phyloP scores from a whole-genome alignment of 2,888 invertebrate species.

The Leuctra nigra region DNA sequence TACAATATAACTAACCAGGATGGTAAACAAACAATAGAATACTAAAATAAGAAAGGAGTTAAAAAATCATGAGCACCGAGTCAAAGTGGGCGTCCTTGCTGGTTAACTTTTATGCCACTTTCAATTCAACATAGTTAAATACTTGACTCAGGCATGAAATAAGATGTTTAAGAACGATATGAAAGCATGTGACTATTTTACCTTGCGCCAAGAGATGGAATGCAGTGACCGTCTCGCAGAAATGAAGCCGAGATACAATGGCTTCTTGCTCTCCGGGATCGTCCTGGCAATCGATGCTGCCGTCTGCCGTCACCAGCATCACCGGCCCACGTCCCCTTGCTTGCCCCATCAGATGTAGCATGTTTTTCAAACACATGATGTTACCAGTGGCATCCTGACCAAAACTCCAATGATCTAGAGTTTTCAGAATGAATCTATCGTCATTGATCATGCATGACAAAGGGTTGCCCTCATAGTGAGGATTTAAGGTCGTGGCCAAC shows the following conservation, averaged over 20 bases:
- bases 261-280: slow-evolving; percentile 83
- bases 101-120: too few relatives aligned
- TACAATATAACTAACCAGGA: too few relatives aligned
- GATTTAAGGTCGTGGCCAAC: slow-evolving; percentile 82
- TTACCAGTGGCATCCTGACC: slow-evolving; percentile 82
- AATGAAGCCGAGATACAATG: slow-evolving; percentile 69
- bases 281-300: slow-evolving; percentile 82
- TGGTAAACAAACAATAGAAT: too few relatives aligned
- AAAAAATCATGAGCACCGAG: too few relatives aligned
- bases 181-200: too few relatives aligned
- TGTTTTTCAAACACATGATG: slow-evolving; percentile 63
- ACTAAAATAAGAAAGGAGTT: too few relatives aligned
- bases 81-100: too few relatives aligned
- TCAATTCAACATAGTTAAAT: too few relatives aligned
- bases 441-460: slow-evolving; percentile 65
- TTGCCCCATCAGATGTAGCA: slow-evolving; percentile 51
- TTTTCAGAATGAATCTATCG: slow-evolving; percentile 75
- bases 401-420: slow-evolving; percentile 77
- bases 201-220: slow-evolving; percentile 58
- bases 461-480: slow-evolving; percentile 84
- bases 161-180: too few relatives aligned
- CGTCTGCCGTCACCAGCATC: slow-evolving; percentile 74
- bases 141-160: too few relatives aligned
- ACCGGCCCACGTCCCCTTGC: slow-evolving; percentile 48
- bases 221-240: slow-evolving; percentile 76